These are phyloP conservation scores for Cyclopterus lumpus DNA, from an alignment of 2,797 vertebrate genomes.

Conservation along the genomic window DNA sequence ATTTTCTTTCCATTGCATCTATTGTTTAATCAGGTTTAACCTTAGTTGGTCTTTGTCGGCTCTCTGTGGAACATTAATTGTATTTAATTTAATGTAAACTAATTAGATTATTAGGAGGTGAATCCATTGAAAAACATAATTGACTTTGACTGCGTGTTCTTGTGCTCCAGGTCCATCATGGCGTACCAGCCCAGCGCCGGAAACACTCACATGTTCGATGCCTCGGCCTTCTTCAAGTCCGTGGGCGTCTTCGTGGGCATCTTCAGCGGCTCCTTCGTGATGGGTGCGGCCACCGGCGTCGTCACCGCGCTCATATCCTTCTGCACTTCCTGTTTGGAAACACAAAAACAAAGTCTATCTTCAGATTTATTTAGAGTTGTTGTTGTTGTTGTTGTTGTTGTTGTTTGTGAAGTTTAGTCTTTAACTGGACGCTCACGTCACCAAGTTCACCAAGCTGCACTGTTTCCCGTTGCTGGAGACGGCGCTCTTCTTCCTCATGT, in stretches of 20 bases:
- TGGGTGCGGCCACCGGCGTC: constrained; percentile 95
- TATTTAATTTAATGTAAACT: no score
- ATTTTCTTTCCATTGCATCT: no score
- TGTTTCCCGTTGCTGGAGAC: constrained; percentile 98
- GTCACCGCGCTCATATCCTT: constrained; percentile 99
- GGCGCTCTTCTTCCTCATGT: constrained; percentile 98
- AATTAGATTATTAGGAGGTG: no score
- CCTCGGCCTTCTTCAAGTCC: constrained; percentile 97
- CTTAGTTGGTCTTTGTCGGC: no score
- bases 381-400: background rate
- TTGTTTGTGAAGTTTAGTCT: constrained; percentile 61
- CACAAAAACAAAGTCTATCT: background rate
- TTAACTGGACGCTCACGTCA: constrained; percentile 91
- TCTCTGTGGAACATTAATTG: no score
- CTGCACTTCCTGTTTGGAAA: constrained; percentile 6
- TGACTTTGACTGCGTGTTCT: no score
- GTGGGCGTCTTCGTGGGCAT: constrained; percentile 97
- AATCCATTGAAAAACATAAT: no score
- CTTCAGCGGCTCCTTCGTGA: constrained; percentile 97
- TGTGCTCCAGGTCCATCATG: constrained; percentile 89
- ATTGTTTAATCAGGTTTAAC: no score
- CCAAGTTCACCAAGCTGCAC: constrained; percentile 98
- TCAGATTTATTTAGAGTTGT: background rate
- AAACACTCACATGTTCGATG: constrained; percentile 95
- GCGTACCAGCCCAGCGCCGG: constrained; percentile 94